Conservation (phyloP, 2,113 vertebrate genomes). For the Mustelus asterias region DNA sequence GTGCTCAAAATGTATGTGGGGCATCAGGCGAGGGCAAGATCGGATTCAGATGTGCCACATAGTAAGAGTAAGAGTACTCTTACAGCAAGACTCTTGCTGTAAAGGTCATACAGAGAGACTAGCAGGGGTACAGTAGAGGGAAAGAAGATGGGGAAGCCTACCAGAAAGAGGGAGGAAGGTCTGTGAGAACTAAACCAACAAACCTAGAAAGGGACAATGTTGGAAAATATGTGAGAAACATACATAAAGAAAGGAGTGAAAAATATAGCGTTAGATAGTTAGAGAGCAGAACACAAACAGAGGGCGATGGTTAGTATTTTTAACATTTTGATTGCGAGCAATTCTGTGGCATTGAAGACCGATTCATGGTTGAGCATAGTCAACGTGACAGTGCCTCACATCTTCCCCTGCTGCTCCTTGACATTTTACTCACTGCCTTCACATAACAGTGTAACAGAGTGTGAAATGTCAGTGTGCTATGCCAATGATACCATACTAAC, state of each 20-base stretch:
- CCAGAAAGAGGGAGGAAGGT: not conserved
- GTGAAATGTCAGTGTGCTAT: not conserved
- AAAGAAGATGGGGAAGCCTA: not conserved
- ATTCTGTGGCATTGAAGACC: not conserved
- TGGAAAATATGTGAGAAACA: not conserved
- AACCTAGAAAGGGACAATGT: not conserved
- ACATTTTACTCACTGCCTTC: not conserved
- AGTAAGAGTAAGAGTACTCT: no score
- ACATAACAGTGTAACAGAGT: not conserved
- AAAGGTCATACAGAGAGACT: not conserved
- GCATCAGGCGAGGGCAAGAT: not conserved
- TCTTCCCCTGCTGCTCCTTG: not conserved
- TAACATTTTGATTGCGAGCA: not conserved
- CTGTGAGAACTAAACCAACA: not conserved
- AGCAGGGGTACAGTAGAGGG: not conserved
- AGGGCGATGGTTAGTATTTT: not conserved
- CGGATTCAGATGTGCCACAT: not conserved
- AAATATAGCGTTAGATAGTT: not conserved
- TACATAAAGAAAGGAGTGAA: not conserved
- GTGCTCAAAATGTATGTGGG: not conserved
- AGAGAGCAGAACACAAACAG: not conserved
- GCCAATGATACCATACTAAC: not conserved
- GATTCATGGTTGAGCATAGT: not conserved
- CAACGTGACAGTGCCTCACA: not conserved
- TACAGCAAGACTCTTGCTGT: no score